These are phyloP conservation scores for Crotalus viridis DNA, from an alignment of 2,113 vertebrate species.

Conservation along the genomic window DNA sequence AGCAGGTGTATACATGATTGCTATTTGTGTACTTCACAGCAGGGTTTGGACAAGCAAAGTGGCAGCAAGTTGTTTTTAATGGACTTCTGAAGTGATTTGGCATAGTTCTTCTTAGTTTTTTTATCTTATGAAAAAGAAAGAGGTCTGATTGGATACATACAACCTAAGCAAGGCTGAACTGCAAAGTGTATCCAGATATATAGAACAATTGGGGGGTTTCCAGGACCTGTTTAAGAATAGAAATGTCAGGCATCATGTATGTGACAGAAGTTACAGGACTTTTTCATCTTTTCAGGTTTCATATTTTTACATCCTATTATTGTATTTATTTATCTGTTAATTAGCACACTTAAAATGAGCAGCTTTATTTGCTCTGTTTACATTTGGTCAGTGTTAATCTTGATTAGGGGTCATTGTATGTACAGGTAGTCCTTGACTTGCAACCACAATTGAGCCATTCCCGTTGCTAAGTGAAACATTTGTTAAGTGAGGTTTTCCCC, in stretches of 20 bases:
- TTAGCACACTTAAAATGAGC: not conserved
- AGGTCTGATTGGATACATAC: not conserved
- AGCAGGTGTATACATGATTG: not conserved
- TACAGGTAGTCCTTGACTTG: too few species aligned
- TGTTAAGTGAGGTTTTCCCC: too few species aligned
- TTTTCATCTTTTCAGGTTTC: not conserved
- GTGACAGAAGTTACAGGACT: not conserved
- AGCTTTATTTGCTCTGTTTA: not conserved
- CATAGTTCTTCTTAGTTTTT: not conserved
- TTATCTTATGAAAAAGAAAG: not conserved
- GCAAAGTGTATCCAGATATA: not conserved
- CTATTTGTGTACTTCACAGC: not conserved
- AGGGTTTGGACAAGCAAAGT: not conserved
- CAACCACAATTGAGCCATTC: too few species aligned
- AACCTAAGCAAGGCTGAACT: not conserved
- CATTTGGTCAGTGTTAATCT: not conserved
- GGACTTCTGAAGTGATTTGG: not conserved
- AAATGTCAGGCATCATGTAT: not conserved
- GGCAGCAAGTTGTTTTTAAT: not conserved
- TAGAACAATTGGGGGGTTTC: not conserved
- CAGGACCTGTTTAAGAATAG: not conserved
- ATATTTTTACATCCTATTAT: not conserved
- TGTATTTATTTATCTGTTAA: not conserved
- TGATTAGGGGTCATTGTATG: not conserved
- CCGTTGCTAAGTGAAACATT: too few species aligned